phyloP scores from a whole-genome alignment of 2,113 vertebrate species.

The Garra rufa region DNA sequence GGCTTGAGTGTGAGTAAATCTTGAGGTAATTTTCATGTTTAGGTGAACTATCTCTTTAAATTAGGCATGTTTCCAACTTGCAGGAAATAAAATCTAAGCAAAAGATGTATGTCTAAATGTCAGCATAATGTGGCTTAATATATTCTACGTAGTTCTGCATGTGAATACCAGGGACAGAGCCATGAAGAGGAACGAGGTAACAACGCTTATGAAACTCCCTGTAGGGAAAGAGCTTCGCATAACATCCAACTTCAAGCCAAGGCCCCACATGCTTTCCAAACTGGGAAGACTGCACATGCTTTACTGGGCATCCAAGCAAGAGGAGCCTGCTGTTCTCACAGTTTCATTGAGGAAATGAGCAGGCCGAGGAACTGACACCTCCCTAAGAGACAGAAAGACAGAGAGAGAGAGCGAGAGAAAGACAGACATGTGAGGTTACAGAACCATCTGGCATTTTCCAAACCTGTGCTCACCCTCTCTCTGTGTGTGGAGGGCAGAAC shows the following conservation, averaged over 20 bases:
- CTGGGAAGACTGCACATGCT: slow-evolving; percentile 27
- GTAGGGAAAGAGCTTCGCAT: slow-evolving; percentile 15
- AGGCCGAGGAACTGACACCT: slow-evolving; percentile 15
- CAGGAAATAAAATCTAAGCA: not conserved
- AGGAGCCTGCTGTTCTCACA: slow-evolving; percentile 31
- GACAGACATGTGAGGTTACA: slow-evolving; percentile 19
- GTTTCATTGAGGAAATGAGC: slow-evolving; percentile 29
- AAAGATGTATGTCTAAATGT: slow-evolving; percentile 1
- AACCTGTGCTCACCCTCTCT: slow-evolving; percentile 19
- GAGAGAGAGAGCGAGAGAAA: not conserved
- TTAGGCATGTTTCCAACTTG: not conserved
- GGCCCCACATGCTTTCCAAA: slow-evolving; percentile 10
- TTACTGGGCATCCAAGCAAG: slow-evolving; percentile 39
- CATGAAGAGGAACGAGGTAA: slow-evolving; percentile 2
- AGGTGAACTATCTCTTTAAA: not conserved
- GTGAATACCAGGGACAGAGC: slow-evolving; percentile 11
- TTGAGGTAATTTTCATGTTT: not conserved
- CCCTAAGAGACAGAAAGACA: not conserved
- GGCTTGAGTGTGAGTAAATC: not conserved
- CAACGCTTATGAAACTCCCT: slow-evolving; percentile 14
- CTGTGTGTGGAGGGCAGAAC: not conserved
- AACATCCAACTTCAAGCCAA: slow-evolving; percentile 23
- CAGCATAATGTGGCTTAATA: not conserved
- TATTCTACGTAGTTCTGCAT: slow-evolving; percentile 4
- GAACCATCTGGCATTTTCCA: slow-evolving; percentile 43